Evolutionary conservation across 2,888 invertebrate genomes (phyloP).

Genomic region (Hydraecia micacea): DNA sequence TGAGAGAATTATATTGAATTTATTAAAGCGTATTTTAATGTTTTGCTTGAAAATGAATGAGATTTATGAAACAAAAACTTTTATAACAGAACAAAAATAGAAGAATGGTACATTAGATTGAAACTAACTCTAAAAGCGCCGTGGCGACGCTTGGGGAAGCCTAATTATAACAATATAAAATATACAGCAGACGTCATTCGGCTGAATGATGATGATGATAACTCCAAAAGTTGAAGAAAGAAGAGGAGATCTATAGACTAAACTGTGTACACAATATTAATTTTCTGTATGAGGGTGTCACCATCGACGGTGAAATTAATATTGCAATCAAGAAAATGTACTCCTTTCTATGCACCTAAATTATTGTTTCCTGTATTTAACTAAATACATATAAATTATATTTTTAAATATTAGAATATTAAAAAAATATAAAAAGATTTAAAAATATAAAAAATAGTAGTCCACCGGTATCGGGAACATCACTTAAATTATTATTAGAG

Average conservation of each 20-base stretch:
- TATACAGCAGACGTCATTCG: not conserved
- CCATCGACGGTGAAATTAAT: not conserved
- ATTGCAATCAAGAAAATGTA: not conserved
- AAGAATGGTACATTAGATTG: not conserved
- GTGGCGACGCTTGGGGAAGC: not conserved
- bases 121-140: not conserved
- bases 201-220: not conserved
- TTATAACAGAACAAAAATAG: not conserved
- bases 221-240: not conserved
- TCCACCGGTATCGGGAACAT: not conserved
- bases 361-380: no score
- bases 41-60: slow-evolving; percentile 1
- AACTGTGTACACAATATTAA: not conserved
- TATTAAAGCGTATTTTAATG: slow-evolving; percentile 6
- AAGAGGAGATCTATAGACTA: not conserved
- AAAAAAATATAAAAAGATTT: no score
- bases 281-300: not conserved
- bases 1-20: slow-evolving; percentile 26
- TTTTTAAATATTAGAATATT: no score
- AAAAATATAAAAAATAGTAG: no score
- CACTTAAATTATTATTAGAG: no score
- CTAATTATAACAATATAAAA: not conserved
- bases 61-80: slow-evolving; percentile 33
- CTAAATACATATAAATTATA: no score
- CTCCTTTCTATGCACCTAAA: not conserved